Evolutionary conservation across 1,140 invertebrate genomes (phyloP).

Genomic region (Drosophila paulistorum): DNA sequence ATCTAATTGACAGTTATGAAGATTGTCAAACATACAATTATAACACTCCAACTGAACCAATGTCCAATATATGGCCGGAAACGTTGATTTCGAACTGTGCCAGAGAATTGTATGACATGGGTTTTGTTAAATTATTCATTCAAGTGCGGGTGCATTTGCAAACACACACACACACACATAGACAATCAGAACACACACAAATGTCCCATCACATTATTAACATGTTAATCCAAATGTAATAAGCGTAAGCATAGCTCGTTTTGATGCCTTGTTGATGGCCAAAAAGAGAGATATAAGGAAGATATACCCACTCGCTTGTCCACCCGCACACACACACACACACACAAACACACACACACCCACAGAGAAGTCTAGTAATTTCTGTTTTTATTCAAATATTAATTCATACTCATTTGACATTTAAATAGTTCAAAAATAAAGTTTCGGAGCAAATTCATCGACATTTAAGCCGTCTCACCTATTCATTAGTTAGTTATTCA

Average conservation of each 20-base stretch:
- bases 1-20: constrained; percentile 81
- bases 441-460: too few relatives aligned
- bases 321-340: neutral
- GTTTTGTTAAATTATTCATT: constrained; percentile 53
- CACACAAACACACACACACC: neutral
- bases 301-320: constrained; percentile 7
- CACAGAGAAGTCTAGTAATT: neutral
- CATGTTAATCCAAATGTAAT: constrained; percentile 81
- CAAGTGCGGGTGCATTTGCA: constrained; percentile 44
- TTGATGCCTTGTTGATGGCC: constrained; percentile 47
- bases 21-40: constrained; percentile 81
- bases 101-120: neutral
- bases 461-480: too few relatives aligned
- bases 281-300: constrained; percentile 9
- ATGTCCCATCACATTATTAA: constrained; percentile 63
- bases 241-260: constrained; percentile 74
- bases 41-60: constrained; percentile 65
- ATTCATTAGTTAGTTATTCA: too few relatives aligned
- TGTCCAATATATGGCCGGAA: constrained; percentile 41
- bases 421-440: too few relatives aligned
- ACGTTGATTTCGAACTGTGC: constrained; percentile 46
- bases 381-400: constrained; percentile 8
- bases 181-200: neutral
- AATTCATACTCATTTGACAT: too few relatives aligned
- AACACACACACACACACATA: constrained; percentile 24